Conservation (phyloP, 1,140 invertebrate genomes). For the Tenebrio molitor region DNA sequence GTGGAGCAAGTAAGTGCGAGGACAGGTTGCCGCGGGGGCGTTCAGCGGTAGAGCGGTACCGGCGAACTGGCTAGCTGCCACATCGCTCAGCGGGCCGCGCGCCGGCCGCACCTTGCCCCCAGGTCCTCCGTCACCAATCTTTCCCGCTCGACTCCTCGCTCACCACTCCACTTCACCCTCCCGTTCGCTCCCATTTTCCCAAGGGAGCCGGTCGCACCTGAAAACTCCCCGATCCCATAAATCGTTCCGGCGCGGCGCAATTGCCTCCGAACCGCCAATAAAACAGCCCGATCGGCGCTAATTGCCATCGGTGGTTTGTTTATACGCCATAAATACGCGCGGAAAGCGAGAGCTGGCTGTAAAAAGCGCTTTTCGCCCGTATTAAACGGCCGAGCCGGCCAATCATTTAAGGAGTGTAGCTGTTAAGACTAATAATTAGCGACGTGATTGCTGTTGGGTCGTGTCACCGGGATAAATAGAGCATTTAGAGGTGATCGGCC, state of each 20-base stretch:
- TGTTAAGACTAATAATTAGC: background rate
- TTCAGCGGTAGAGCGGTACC: constrained; percentile 32
- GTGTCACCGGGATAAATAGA: background rate
- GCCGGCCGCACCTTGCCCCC: constrained; percentile 44
- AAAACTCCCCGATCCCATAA: background rate
- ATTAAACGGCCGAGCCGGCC: background rate
- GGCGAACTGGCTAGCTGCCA: constrained; percentile 38
- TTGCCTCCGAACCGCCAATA: background rate
- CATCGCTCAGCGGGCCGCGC: constrained; percentile 47
- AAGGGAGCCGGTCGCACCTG: background rate
- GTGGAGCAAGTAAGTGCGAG: constrained; percentile 8
- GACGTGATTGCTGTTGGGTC: background rate
- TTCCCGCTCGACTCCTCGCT: background rate
- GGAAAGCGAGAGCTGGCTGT: background rate
- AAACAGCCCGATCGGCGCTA: background rate
- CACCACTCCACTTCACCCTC: background rate
- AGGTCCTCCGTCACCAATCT: constrained; percentile 40
- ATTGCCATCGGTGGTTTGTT: background rate
- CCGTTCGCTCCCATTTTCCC: background rate
- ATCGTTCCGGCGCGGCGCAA: no score
- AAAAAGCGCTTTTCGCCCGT: background rate
- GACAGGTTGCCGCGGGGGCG: constrained; percentile 46
- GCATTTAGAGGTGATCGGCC: constrained; percentile 1
- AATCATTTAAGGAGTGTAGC: constrained; percentile 2
- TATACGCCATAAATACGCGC: background rate